phyloP scores from a whole-genome alignment of 2,888 invertebrate species.

The Cistogaster globosa region DNA sequence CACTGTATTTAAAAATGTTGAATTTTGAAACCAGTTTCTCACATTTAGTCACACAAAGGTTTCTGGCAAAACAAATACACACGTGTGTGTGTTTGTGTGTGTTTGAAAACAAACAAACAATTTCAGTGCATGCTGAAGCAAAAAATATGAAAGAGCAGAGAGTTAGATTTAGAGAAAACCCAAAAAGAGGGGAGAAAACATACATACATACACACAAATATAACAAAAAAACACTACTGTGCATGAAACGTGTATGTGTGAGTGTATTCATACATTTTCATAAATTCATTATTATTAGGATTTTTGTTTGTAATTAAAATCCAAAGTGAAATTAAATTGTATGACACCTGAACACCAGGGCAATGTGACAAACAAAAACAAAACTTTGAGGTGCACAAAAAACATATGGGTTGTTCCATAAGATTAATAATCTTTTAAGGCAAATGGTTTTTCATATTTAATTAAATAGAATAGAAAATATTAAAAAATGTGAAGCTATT shows the following conservation, averaged over 20 bases:
- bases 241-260: slow-evolving; percentile 5
- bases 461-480: too few relatives aligned
- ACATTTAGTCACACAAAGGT: neutral
- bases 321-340: slow-evolving; percentile 56
- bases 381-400: neutral
- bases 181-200: neutral
- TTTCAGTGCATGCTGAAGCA: neutral
- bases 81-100: too few relatives aligned
- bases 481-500: too few relatives aligned
- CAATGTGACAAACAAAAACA: neutral
- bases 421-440: too few relatives aligned
- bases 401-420: neutral
- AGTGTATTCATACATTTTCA: slow-evolving; percentile 18
- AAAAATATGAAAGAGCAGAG: neutral
- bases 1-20: neutral
- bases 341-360: slow-evolving; percentile 12
- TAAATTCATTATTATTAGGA: slow-evolving; percentile 40
- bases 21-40: slow-evolving; percentile 50
- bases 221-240: slow-evolving; percentile 27
- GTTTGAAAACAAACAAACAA: too few relatives aligned
- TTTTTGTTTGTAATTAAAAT: slow-evolving; percentile 52
- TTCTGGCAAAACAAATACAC: slow-evolving; percentile 37
- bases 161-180: neutral
- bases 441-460: too few relatives aligned
- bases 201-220: slow-evolving; percentile 3